Percentiles rank a stretch among this genome's conserved stretches.
Evolutionary conservation across 2,113 vertebrate genomes (phyloP).

Genomic region (Egretta garzetta): DNA sequence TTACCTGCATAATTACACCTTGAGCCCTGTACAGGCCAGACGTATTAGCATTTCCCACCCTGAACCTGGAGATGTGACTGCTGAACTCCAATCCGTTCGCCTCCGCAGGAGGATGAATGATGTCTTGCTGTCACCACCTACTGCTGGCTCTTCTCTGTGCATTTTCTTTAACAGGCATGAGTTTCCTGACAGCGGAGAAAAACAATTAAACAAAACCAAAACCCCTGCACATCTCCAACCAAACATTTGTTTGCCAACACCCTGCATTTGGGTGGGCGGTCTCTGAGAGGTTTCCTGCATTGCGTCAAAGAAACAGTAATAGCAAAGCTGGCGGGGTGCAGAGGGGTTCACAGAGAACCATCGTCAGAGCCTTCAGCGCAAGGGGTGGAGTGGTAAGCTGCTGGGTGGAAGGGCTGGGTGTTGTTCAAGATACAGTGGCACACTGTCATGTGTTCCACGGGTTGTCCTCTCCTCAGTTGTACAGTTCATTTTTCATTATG

Average conservation of each 20-base stretch:
- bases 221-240: not conserved
- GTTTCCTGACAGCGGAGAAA: not conserved
- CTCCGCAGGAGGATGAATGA: not conserved
- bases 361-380: not conserved
- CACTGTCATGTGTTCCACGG: not conserved
- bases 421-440: not conserved
- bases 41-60: not conserved
- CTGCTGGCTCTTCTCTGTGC: not conserved
- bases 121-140: not conserved
- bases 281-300: not conserved
- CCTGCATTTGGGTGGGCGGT: not conserved
- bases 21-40: not conserved
- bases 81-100: not conserved
- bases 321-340: not conserved
- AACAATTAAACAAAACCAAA: not conserved
- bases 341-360: no score
- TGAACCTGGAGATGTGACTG: not conserved
- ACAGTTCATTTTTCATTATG: not conserved
- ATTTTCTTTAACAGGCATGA: not conserved
- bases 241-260: not conserved
- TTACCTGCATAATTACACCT: not conserved
- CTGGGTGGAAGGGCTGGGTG: not conserved
- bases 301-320: not conserved
- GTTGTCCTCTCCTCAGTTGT: not conserved
- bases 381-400: not conserved